Percentiles rank a stretch among this genome's conserved stretches.
phyloP scores from a whole-genome alignment of 1,140 invertebrate genomes.

The Bilobella aurantiaca region DNA sequence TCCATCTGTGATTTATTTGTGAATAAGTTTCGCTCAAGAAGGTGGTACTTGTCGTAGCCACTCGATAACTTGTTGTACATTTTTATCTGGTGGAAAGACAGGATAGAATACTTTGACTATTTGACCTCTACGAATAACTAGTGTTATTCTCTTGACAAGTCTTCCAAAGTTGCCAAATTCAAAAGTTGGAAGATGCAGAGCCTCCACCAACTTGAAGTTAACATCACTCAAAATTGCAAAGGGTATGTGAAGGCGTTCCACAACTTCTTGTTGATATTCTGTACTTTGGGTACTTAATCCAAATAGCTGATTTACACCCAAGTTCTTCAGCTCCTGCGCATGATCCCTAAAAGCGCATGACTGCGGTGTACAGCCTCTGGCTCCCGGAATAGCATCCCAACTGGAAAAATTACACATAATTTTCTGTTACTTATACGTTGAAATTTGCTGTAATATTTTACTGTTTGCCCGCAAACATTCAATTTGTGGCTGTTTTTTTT shows the following conservation, averaged over 20 bases:
- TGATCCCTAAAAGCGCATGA: neutral
- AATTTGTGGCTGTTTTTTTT: too few species aligned
- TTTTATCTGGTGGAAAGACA: constrained; percentile 6
- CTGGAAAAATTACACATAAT: neutral
- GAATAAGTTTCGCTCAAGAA: too few species aligned
- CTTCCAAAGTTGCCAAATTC: neutral
- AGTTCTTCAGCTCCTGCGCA: neutral
- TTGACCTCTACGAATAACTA: neutral
- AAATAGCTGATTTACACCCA: neutral
- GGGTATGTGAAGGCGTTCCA: neutral
- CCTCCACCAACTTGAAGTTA: neutral
- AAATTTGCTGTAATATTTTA: too few species aligned
- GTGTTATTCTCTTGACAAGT: neutral
- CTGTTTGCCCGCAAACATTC: too few species aligned
- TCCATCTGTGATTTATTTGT: too few species aligned
- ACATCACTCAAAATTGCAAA: neutral
- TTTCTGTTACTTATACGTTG: neutral
- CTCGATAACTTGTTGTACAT: neutral
- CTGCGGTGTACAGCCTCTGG: neutral
- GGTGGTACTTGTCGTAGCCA: neutral
- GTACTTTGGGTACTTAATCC: neutral
- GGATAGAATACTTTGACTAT: constrained; percentile 4
- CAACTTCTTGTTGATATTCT: neutral
- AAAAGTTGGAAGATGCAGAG: constrained; percentile 1
- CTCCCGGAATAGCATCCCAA: constrained; percentile 4